Evolutionary conservation across 2,888 invertebrate genomes (phyloP), one percentile per base, ranked within the genome.

Genomic region (Atethmia centrago): DNA sequence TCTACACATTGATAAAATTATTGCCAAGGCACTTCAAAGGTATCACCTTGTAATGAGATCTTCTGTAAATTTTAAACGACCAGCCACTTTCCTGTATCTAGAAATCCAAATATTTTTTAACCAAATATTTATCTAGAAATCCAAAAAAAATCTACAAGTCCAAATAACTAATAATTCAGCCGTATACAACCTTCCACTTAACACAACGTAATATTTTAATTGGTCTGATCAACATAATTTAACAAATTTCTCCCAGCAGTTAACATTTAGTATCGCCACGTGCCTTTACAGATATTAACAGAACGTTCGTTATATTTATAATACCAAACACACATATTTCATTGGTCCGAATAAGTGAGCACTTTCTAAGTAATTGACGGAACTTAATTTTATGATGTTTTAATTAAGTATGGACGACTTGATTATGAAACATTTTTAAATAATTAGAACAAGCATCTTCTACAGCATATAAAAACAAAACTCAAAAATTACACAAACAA

Each of bases 191-290:
- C 84, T 78, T 42, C 78, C 40, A 71, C 80, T 87, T 87, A 87
- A 87, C 61, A 61, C 28, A 77, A 51, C 19, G 42, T 75, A 67
- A 80, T 66, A 73, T 76, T 79, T 85, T 83, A 87, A 85, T 84
- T 83, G 79, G 77, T 59, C 67, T 75, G 53, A 84, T 87, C 83
- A 79, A 79, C 86, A 87, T 84, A 81, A 73, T 68, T 65, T 74
- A 73, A 87, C 85, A 79, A 84, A 85, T 84, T 84, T 87, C 82
- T 80, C 76, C 40, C 14, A 65, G 77, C 76, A 85, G 85, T 84
- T 81, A 87, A 82, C 55, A 79, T 82, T 77, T 78, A 68, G 70
- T 77, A 73, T 77, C 51, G 49, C 59, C 59, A 74, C 61, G 58
- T 71, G 42, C 28, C 10, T 49, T 31, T 47, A 76, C 66, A 71